Base-by-base conservation (phyloP, 2,113 vertebrate genomes). In the Dromiciops gliroides region DNA sequence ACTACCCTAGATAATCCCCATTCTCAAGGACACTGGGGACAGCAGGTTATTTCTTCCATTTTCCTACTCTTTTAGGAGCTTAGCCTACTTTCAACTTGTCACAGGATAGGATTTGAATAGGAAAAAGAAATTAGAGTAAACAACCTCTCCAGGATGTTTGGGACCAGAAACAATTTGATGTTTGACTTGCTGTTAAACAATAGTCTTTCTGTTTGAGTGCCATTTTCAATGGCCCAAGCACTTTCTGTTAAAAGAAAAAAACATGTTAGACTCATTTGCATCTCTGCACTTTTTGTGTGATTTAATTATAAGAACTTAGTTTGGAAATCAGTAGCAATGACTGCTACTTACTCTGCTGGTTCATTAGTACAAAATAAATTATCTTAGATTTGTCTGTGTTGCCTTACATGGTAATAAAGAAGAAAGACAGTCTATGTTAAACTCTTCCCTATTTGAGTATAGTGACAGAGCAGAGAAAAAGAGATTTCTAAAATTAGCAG, bases 241-340 rank as follows among this genome's bases (percentile, higher is more conserved):
- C 93, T 94, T 93, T 96, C 93, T 53, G 89, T 93, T 47, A 49
- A 96, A 90, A 88, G 56, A 95, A 92, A 95, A 95, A 90, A 91
- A 90, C 44, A 51, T 0, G 8, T 26, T 56, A 60, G 51, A 51
- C 56, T 96, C 92, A 50, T 95, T 95, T 92, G 89, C 94, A 95
- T 95, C 50, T 89, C 91, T 97, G 89, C 94, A 90, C 94, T 97
- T 96, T 97, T 96, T 93, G 94, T 94, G 50, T 75, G 94, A 94
- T 93, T 95, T 96, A 95, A 94, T 97, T 95, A 91, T 10, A 75
- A 94, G 49, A 88, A 88, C 49, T 92, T 83, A 11, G 56, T 92
- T 83, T 83, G 48, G 90, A 67, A 95, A 94, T 51, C 90, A 31
- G 25, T n/a, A 90, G 53, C 88, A 44, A 96, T 56, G 92, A 49